Evolutionary conservation across 2,797 vertebrate genomes (phyloP), one percentile per base, ranked within the genome.

Genomic region (Falco peregrinus): DNA sequence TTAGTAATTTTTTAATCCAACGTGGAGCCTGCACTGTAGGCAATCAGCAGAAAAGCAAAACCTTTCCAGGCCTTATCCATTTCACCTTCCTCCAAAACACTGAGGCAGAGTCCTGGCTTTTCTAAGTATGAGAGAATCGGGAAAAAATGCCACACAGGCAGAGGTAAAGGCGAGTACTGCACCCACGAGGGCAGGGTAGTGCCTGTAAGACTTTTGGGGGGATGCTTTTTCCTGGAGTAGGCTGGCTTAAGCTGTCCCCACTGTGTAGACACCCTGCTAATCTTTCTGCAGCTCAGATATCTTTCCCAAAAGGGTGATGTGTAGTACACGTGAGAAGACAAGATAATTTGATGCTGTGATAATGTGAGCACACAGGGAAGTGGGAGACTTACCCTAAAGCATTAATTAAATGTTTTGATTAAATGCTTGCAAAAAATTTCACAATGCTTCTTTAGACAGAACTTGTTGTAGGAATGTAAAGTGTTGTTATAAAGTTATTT

Each of bases 361-460:
- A 90, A 70, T 35, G 45, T 41, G 83, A 86, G 78, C 13, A 7
- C 71, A 41, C 9, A 7, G 51, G 35, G 47, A 92, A 61, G 69
- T 41, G 82, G 61, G 47, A 94, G 84, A 76, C 63, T 90, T 78
- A 48, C 33, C 69, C 91, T 43, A 41, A 91, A 95, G 88, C 91
- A 29, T 68, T 93, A 86, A 95, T 94, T 90, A 93, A 91, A 87
- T 73, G 61, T 84, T 91, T 88, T 86, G 79, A 76, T 69, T 18
- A 88, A 91, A 67, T 60, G 57, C 69, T 89, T 91, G 76, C 73
- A 67, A 91, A 90, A 86, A 43, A 67, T 59, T 84, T 95, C 54
- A 24, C 1, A 9, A 67, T 1, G 0, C 47, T 69, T 93, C 67
- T 86, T 69, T 35, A 86, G 79, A 37, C 33, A 76, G 69, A 81